A percentile compares a stretch with the other conserved stretches of the same genome.
Evolutionary conservation across 2,888 invertebrate genomes (phyloP).

Genomic region (Embidobia sp.): DNA sequence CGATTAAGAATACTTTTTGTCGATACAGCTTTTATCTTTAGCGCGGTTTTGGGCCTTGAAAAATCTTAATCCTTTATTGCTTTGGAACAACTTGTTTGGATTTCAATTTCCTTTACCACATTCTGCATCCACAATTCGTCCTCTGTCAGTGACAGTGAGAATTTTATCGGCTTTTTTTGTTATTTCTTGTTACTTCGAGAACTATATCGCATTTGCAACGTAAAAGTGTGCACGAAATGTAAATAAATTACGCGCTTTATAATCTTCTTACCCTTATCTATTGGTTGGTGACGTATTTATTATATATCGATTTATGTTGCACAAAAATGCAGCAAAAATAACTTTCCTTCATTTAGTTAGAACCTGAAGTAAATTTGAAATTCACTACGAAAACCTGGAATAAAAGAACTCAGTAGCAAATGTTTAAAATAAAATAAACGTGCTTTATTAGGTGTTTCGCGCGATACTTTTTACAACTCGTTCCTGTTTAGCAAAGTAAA

Average conservation of each 20-base stretch:
- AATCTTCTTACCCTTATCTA: constrained; percentile 50
- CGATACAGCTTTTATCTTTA: constrained; percentile 23
- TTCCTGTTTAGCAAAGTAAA: too few species aligned
- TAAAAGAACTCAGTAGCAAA: too few species aligned
- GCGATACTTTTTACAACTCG: too few species aligned
- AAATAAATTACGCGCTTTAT: constrained; percentile 44
- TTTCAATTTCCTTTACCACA: constrained; percentile 67
- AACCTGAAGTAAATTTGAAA: too few species aligned
- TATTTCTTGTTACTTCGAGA: constrained; percentile 46
- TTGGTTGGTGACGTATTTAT: constrained; percentile 37
- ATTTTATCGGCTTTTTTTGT: constrained; percentile 59
- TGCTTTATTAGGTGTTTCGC: too few species aligned
- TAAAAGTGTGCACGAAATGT: constrained; percentile 40
- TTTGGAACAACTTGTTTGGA: constrained; percentile 66
- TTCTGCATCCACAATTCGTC: constrained; percentile 43
- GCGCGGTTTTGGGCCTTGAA: constrained; percentile 7
- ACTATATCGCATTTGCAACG: constrained; percentile 24
- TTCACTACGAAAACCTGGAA: too few species aligned
- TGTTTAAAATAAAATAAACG: too few species aligned
- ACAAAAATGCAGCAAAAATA: background rate
- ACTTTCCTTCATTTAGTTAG: too few species aligned
- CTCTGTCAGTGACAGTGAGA: constrained; percentile 52
- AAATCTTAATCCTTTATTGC: constrained; percentile 33
- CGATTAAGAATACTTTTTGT: constrained; percentile 17
- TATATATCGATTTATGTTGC: constrained; percentile 36